These are phyloP conservation scores for Eledona agricola DNA, from an alignment of 2,888 invertebrate species.

Conservation along the genomic window DNA sequence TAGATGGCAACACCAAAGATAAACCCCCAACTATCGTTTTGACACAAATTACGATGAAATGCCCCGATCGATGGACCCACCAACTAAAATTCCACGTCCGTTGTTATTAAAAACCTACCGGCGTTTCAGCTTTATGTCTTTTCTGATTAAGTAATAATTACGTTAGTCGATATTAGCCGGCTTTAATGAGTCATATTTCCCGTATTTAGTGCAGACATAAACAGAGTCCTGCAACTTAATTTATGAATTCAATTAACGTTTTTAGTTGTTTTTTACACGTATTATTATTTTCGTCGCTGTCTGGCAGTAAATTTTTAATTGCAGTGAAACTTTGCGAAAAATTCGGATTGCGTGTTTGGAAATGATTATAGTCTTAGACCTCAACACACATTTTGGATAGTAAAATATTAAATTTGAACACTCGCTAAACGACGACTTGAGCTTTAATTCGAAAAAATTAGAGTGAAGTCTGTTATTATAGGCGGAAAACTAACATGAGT, in stretches of 20 bases:
- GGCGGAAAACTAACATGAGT: too few species aligned
- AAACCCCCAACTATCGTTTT: too few species aligned
- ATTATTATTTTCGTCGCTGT: neutral
- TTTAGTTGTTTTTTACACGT: constrained; percentile 5
- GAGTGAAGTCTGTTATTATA: constrained; percentile 12
- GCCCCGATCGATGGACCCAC: too few species aligned
- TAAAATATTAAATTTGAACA: constrained; percentile 23
- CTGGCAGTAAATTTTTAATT: constrained; percentile 3
- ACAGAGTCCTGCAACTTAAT: constrained; percentile 8
- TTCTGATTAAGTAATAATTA: constrained; percentile 25
- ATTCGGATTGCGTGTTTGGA: constrained; percentile 18
- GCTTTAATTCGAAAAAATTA: constrained; percentile 7
- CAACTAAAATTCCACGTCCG: constrained; percentile 3
- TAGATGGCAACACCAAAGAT: too few species aligned
- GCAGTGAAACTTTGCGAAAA: constrained; percentile 25
- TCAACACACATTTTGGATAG: constrained; percentile 20
- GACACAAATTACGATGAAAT: neutral
- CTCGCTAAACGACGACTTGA: constrained; percentile 17
- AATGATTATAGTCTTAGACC: constrained; percentile 18
- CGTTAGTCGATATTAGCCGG: constrained; percentile 4
- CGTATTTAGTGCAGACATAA: constrained; percentile 20
- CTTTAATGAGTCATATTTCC: constrained; percentile 14
- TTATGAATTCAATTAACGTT: constrained; percentile 3
- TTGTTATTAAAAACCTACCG: constrained; percentile 14
- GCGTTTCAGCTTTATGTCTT: constrained; percentile 6